Evolutionary conservation across 2,888 invertebrate species (phyloP).

Genomic region (Athripsodes cinereus): DNA sequence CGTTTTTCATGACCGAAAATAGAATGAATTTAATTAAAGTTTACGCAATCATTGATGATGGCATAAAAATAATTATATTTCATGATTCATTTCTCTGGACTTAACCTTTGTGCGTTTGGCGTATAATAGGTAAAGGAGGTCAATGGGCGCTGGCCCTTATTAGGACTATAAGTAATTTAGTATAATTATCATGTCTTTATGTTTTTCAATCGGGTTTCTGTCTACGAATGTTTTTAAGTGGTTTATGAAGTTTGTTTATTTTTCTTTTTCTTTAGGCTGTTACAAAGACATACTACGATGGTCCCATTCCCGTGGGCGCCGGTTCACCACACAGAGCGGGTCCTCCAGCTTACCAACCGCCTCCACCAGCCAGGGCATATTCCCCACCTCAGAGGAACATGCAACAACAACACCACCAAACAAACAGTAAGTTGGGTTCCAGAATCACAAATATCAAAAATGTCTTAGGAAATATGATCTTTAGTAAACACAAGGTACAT

Average conservation of each 20-base stretch:
- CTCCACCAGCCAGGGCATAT: slow-evolving; percentile 31
- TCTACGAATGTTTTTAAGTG: too few species aligned
- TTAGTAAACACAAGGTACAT: neutral
- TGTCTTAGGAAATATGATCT: neutral
- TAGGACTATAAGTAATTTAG: neutral
- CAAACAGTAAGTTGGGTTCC: slow-evolving; percentile 16
- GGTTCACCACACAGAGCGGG: slow-evolving; percentile 20
- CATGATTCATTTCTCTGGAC: too few species aligned
- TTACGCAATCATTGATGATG: too few species aligned
- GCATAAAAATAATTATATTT: too few species aligned
- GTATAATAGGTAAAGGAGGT: too few species aligned
- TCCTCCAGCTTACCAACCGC: slow-evolving; percentile 30
- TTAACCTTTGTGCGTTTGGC: too few species aligned
- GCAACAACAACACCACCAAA: slow-evolving; percentile 11
- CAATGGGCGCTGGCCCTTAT: neutral
- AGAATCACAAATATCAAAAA: neutral
- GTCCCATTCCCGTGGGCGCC: slow-evolving; percentile 32
- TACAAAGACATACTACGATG: slow-evolving; percentile 45
- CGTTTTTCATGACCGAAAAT: too few species aligned
- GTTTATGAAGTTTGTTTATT: neutral
- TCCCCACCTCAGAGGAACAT: slow-evolving; percentile 17
- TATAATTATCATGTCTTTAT: too few species aligned
- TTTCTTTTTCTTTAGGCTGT: slow-evolving; percentile 36
- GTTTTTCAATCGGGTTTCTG: too few species aligned
- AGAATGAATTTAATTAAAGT: too few species aligned